Conservation (phyloP, 2,888 invertebrate genomes). For the Phortica okadai region DNA sequence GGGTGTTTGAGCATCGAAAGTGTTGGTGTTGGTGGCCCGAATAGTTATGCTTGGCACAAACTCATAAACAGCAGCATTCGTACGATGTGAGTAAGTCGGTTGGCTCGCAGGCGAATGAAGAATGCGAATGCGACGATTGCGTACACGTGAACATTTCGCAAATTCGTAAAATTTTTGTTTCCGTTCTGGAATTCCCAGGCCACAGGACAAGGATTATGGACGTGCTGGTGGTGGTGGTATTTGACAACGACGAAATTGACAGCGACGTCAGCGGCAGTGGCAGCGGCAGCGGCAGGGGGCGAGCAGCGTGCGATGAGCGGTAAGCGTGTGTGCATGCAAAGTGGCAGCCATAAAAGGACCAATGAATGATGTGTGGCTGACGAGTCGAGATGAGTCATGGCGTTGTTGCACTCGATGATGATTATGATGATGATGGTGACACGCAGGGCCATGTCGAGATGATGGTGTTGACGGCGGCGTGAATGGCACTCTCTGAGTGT, state of each 20-base stretch:
- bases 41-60: constrained; percentile 50
- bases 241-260: not conserved
- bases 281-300: constrained; percentile 29
- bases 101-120: constrained; percentile 36
- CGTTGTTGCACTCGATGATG: constrained; percentile 17
- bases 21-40: constrained; percentile 36
- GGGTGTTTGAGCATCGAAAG: constrained; percentile 19
- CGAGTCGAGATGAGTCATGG: not conserved
- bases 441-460: not conserved
- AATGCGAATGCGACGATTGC: constrained; percentile 39
- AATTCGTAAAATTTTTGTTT: constrained; percentile 74
- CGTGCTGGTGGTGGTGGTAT: constrained; percentile 55
- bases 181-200: constrained; percentile 75
- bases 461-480: constrained; percentile 1
- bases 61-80: constrained; percentile 4
- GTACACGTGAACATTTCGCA: constrained; percentile 38
- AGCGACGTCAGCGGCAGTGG: not conserved
- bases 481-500: constrained; percentile 16
- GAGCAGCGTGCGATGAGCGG: constrained; percentile 47
- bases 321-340: constrained; percentile 63
- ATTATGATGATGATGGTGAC: not conserved
- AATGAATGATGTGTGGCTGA: constrained; percentile 19
- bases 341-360: constrained; percentile 64
- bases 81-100: not conserved
- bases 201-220: constrained; percentile 73